These are phyloP conservation scores for Unio pictorum DNA, from an alignment of 2,888 invertebrate species.

Conservation along the genomic window DNA sequence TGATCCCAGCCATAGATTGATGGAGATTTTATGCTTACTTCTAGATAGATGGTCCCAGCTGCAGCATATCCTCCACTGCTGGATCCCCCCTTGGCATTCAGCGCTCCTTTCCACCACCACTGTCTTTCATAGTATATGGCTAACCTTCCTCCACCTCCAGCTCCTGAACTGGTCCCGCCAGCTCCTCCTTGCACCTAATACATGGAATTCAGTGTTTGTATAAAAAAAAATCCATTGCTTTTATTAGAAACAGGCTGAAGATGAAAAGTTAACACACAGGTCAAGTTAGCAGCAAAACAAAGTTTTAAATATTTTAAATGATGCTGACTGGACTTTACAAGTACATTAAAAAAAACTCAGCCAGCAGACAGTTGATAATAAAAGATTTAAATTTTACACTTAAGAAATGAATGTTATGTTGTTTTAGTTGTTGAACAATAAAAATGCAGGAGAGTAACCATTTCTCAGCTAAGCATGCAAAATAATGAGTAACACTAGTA, in stretches of 20 bases:
- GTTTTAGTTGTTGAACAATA: no score
- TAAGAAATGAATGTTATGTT: no score
- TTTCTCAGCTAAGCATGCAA: no score
- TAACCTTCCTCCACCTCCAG: conserved; percentile 53
- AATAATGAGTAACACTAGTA: no score
- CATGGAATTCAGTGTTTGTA: not conserved
- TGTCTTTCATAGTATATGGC: conserved; percentile 42
- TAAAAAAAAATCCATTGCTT: not conserved
- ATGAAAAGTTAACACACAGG: not conserved
- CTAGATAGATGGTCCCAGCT: conserved; percentile 53
- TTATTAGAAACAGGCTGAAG: not conserved
- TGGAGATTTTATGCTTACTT: conserved; percentile 23
- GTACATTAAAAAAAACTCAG: not conserved
- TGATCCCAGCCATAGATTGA: not conserved
- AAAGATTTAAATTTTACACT: no score
- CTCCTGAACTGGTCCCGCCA: conserved; percentile 31
- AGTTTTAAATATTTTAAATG: not conserved
- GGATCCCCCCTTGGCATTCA: conserved; percentile 44
- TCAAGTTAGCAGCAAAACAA: not conserved
- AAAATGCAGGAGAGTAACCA: no score
- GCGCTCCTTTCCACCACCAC: conserved; percentile 47
- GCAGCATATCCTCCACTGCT: conserved; percentile 34
- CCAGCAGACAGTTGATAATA: no score
- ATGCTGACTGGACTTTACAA: not conserved
- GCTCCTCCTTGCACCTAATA: conserved; percentile 36